Conservation (phyloP, 2,888 invertebrate species). For the Erpobdella octoculata region DNA sequence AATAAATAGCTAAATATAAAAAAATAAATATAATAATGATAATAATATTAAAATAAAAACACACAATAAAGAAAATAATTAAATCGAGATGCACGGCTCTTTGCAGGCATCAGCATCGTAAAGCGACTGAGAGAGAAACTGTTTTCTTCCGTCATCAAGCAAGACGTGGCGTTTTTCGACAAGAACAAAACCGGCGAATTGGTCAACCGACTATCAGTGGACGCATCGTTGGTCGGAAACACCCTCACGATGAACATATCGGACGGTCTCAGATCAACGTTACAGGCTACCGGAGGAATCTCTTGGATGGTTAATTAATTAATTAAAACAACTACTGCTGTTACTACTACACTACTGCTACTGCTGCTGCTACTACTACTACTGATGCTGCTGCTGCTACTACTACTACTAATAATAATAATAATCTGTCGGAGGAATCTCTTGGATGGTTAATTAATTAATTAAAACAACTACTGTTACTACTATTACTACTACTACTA, state of each 20-base stretch:
- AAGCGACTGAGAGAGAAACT: constrained; percentile 69
- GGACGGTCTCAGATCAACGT: constrained; percentile 78
- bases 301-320: constrained; percentile 77
- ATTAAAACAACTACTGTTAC: not conserved
- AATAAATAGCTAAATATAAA: no score
- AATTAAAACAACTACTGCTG: not conserved
- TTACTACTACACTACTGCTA: not conserved
- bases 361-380: not conserved
- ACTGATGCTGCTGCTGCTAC: no score
- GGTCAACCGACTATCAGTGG: constrained; percentile 79
- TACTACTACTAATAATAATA: no score
- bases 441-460: constrained; percentile 75
- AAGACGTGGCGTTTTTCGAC: constrained; percentile 87
- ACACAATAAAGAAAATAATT: no score
- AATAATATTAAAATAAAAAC: not conserved
- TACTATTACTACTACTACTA: not conserved
- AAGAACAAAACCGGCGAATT: constrained; percentile 80
- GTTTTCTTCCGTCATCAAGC: constrained; percentile 70
- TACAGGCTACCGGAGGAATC: constrained; percentile 78
- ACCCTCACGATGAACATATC: constrained; percentile 87
- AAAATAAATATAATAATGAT: no score
- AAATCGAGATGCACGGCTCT: no score
- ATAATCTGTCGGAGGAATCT: constrained; percentile 69
- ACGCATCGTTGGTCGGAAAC: constrained; percentile 81
- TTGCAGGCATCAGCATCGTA: constrained; percentile 81